Percentiles rank a stretch among this genome's conserved stretches.
phyloP scores from a whole-genome alignment of 2,888 invertebrate species.

The Cordylochernes scorpioides region DNA sequence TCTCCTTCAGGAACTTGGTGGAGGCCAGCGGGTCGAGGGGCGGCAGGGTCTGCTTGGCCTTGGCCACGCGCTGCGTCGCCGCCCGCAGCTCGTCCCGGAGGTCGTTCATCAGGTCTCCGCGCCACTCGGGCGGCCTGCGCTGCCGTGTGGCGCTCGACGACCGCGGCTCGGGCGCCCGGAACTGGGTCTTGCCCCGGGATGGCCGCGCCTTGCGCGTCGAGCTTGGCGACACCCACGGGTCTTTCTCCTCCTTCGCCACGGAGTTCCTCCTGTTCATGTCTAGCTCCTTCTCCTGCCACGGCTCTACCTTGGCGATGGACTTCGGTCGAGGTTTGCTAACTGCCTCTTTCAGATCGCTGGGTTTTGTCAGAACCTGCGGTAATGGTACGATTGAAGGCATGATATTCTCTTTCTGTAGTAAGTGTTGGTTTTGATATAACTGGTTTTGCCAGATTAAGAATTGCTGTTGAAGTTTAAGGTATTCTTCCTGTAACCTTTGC shows the following conservation, averaged over 20 bases:
- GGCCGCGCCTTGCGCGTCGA: conserved; percentile 7
- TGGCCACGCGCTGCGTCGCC: not conserved
- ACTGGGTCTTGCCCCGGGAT: conserved; percentile 8
- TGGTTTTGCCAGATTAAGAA: conserved; percentile 10
- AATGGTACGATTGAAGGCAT: conserved; percentile 5
- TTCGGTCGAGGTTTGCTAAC: conserved; percentile 3
- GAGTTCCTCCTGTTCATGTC: conserved; percentile 6
- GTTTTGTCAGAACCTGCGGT: not conserved
- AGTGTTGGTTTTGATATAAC: conserved; percentile 7
- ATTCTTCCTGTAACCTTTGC: conserved; percentile 8
- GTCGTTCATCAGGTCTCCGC: conserved; percentile 5
- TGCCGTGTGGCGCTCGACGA: conserved; percentile 7
- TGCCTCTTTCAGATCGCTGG: not conserved
- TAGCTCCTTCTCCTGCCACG: conserved; percentile 2
- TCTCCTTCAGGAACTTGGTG: conserved; percentile 1
- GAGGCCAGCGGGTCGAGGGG: not conserved
- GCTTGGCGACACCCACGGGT: not conserved
- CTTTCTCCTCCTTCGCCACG: conserved; percentile 5
- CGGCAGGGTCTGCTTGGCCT: not conserved
- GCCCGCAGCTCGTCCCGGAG: not conserved
- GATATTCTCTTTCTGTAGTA: conserved; percentile 6
- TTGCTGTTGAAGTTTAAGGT: conserved; percentile 8
- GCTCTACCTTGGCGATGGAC: conserved; percentile 7
- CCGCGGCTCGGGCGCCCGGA: conserved; percentile 9
- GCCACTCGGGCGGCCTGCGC: conserved; percentile 8